A percentile compares a stretch with the other conserved stretches of the same genome.
Evolutionary conservation across 2,113 vertebrate genomes (phyloP).

Genomic region (Laticauda laticaudata): DNA sequence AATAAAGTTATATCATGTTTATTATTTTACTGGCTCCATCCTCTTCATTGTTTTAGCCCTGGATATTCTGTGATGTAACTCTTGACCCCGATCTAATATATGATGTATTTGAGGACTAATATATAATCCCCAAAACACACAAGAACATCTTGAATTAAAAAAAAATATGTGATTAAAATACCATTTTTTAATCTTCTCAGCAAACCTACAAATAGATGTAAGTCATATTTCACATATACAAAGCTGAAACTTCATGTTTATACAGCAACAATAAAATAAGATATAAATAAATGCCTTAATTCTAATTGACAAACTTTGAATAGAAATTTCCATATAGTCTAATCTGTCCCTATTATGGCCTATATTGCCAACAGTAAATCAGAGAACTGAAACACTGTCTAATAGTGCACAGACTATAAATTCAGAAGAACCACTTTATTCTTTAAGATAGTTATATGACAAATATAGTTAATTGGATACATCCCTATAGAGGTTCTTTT

Average conservation of each 20-base stretch:
- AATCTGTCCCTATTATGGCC: constrained; percentile 53
- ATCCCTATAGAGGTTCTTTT: constrained; percentile 47
- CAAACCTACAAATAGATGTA: neutral
- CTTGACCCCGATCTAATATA: neutral
- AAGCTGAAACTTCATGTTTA: neutral
- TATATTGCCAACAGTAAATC: constrained; percentile 51
- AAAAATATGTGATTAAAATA: neutral
- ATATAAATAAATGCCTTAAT: neutral
- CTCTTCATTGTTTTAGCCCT: neutral
- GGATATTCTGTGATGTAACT: neutral
- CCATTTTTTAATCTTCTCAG: neutral
- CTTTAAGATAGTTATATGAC: constrained; percentile 41
- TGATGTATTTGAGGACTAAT: neutral
- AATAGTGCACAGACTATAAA: constrained; percentile 47
- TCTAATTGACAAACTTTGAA: neutral
- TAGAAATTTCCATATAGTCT: constrained; percentile 30
- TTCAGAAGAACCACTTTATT: constrained; percentile 58
- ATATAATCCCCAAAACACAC: neutral
- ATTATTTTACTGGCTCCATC: neutral
- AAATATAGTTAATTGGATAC: constrained; percentile 44
- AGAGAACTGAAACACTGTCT: constrained; percentile 59
- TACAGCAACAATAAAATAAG: neutral
- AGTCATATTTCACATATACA: neutral
- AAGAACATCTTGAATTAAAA: neutral
- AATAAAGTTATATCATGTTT: neutral